Base-by-base conservation (phyloP, 53 echinoderm and acorn worm genomes). In the Stichopus horrens region DNA sequence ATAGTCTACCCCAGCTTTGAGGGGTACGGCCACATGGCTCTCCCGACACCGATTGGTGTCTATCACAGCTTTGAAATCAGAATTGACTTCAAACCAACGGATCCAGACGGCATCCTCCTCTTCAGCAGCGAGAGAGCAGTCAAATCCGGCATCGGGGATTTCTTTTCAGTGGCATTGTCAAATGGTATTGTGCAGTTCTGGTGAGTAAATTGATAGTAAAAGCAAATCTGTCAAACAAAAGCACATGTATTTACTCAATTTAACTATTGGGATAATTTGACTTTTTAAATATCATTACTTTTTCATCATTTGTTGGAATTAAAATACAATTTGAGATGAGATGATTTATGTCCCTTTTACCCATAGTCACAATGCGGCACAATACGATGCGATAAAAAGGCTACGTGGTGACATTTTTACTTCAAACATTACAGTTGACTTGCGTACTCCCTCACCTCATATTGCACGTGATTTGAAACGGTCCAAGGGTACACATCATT, bases 41-140 rank as follows among this genome's bases (percentile, higher is more conserved):
- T 93, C 51, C 90, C 93, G 19, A 89, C 92, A 5, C 93, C 92
- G 6, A 79, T 68, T 6, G 91, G 90, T 53, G 60, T 90, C 55
- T 94, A 99, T 88, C 88, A 94, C 76, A 89, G 94, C 54, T 99
- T 96, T 92, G 93, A 94, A 83, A 89, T 99, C 74, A 87, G 92
- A 13, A 76, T 99, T 7, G 92, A 94, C 83, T 94, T 99, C 93
- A 96, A 95, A 91, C 93, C 99, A 5, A 90, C 91, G 68, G 21
- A 79, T 19, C 77, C 92, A 6, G 90, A 93, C 83, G 99, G 99
- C 4, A 77, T 96, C 75, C 89, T 98, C 4, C 79, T 96, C 37
- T 98, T 96, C 77, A 92, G 92, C 58, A 94, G 95, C 23, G 96
- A 98, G 18, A 76, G 88, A 21, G 20, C 71, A 6, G 86, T 73